phyloP scores from a whole-genome alignment of 2,888 invertebrate genomes.

The Cephus pulcher region DNA sequence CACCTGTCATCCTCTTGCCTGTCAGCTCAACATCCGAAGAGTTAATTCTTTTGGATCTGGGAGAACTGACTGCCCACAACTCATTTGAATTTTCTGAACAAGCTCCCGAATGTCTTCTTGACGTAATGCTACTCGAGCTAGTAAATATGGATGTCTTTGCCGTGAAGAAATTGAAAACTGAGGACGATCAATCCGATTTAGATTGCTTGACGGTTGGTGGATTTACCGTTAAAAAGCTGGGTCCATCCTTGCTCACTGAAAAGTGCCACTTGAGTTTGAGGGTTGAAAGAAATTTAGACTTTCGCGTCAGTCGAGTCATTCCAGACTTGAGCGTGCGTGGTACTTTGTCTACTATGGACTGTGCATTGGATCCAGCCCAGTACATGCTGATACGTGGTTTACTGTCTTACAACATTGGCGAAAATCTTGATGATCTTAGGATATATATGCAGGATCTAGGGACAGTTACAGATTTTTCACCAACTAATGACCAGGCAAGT shows the following conservation, averaged over 20 bases:
- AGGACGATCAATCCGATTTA: slow-evolving; percentile 35
- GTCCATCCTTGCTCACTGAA: slow-evolving; percentile 81
- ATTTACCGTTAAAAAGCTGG: slow-evolving; percentile 69
- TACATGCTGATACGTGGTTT: slow-evolving; percentile 90
- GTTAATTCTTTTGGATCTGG: slow-evolving; percentile 84
- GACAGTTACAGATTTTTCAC: slow-evolving; percentile 5
- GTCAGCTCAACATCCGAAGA: slow-evolving; percentile 83
- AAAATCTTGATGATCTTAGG: slow-evolving; percentile 78
- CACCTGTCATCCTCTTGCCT: slow-evolving; percentile 89
- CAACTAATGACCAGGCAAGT: slow-evolving; percentile 6
- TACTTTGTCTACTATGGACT: slow-evolving; percentile 85
- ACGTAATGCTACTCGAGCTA: slow-evolving; percentile 79
- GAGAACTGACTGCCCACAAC: slow-evolving; percentile 82
- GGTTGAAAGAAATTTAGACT: slow-evolving; percentile 85
- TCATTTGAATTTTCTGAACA: slow-evolving; percentile 76
- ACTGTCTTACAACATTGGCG: slow-evolving; percentile 90
- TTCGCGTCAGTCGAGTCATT: slow-evolving; percentile 65
- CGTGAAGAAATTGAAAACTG: slow-evolving; percentile 67
- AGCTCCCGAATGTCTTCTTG: slow-evolving; percentile 73
- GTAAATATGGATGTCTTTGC: slow-evolving; percentile 83
- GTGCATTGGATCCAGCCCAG: slow-evolving; percentile 84
- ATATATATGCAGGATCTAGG: slow-evolving; percentile 47
- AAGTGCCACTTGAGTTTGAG: slow-evolving; percentile 84
- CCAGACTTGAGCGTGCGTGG: slow-evolving; percentile 90
- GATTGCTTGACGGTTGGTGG: slow-evolving; percentile 66